Evolutionary conservation across 2,113 vertebrate genomes (phyloP), one percentile per base, ranked within the genome.

Genomic region (Cebidichthys violaceus): DNA sequence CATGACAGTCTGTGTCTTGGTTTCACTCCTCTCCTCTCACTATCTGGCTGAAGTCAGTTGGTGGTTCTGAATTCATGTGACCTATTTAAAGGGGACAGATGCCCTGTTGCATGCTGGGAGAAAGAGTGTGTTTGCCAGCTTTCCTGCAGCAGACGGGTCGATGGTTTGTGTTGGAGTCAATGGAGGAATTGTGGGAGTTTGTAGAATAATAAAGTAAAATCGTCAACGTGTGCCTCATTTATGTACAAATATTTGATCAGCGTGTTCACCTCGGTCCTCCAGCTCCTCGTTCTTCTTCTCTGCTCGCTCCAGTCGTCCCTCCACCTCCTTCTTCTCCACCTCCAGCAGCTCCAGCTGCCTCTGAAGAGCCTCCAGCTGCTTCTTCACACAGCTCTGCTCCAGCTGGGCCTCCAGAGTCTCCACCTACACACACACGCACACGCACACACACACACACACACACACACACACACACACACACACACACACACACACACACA

Each of bases 281-380:
- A 96, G 90, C 52, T 90, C 86, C 17, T 45, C 29, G n/a, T 90
- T 94, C 85, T 90, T 94, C 90, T 89, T 93, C 87, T 92, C 91
- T 50, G 82, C 54, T 50, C 88, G 77, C 83, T 94, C 92, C 70
- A 95, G 89, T 4, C 93, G 89, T 52, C 60, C 91, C 39, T 95
- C 94, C 20, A 47, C 68, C 79, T 96, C 95, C 89, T 91, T 95
- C 88, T 94, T 96, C 84, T 95, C 95, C 84, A 92, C 94, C 59
- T 96, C 95, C 80, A 95, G 78, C 64, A 96, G 88, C 70, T 94
- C 93, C 86, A 95, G 85, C 83, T 96, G 95, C 65, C 89, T 94
- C 91, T 94, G 94, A 74, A 95, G 83, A 29, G 80, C 79, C 57
- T 89, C 89, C 80, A 96, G 61, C 84, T 96, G 91, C 85, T 93